Base-by-base conservation (phyloP, 2,888 invertebrate genomes). In the Trissolcus japonicus region DNA sequence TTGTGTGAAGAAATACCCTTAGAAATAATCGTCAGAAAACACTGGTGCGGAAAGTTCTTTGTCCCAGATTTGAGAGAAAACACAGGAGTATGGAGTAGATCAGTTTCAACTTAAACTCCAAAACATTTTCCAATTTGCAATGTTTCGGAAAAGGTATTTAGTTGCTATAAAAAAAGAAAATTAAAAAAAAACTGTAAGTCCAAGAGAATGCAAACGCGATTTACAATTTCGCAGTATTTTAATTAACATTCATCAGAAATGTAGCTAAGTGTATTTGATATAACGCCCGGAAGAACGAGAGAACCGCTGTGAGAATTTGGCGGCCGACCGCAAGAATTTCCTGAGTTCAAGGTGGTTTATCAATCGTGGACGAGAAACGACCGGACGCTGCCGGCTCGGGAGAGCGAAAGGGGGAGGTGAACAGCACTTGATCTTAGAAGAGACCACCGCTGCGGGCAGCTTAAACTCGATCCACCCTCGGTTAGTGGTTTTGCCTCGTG, bases 381-480 rank as follows among this genome's bases (percentile, higher is more conserved):
- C 82, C 83, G 83, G 84, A 83, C 82, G 80, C 53, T 63, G 78
- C 76, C 69, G 80, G 80, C 78, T 62, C 60, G 79, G 81, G 66
- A 66, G 68, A 67, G 77, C 77, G 84, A 78, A 76, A 80, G 78
- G 79, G 78, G 76, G 80, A 78, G 80, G 80, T 81, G 81, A 83
- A 85, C 84, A 84, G 85, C 84, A 86, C 88, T 88, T 86, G 87
- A 88, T 88, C 87, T 88, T 87, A 84, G 84, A 82, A 83, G 80
- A 83, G 83, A 82, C 85, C 83, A 83, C 85, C 84, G 81, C 81
- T 82, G 83, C 68, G 86, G 86, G 81, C 86, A 81, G 84, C 84
- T 85, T 81, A 82, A 86, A 87, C 85, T 86, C 83, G 80, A 79
- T 80, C 82, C 81, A 84, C 84, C 86, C 81, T 81, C 80, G 81